These are phyloP conservation scores for Neomonachus schauinslandi DNA, from an alignment of 2,113 vertebrate species.

Conservation along the genomic window DNA sequence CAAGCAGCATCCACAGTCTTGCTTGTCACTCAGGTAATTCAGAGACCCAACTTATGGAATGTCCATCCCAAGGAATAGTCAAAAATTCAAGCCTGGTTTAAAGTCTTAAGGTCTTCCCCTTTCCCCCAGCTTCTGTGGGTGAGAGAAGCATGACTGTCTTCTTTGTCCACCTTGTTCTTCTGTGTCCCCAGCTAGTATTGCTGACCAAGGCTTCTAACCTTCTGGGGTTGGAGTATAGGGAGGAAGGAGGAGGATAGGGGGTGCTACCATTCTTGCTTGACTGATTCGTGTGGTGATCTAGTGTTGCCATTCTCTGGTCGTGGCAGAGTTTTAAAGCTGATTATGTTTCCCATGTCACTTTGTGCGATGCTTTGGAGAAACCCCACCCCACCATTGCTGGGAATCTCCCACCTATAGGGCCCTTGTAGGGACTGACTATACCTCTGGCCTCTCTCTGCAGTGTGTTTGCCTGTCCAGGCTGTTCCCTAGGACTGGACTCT, in stretches of 20 bases:
- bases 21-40: neutral
- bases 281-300: neutral
- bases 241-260: neutral
- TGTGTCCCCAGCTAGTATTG: neutral
- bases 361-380: neutral
- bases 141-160: neutral
- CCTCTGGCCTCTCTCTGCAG: neutral
- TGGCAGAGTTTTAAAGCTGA: neutral
- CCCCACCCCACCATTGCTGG: neutral
- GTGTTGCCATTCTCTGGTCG: neutral
- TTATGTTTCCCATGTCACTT: neutral
- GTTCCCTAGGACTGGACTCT: no score
- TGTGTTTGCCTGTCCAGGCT: neutral
- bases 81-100: neutral
- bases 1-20: neutral
- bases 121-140: neutral
- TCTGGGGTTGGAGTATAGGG: neutral
- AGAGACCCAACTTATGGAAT: neutral
- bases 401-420: neutral
- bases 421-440: neutral
- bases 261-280: neutral
- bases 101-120: neutral
- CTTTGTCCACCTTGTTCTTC: neutral
- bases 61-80: neutral
- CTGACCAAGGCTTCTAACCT: neutral